These are phyloP conservation scores for Pollenia labialis DNA, from an alignment of 2,888 invertebrate species.

Conservation along the genomic window DNA sequence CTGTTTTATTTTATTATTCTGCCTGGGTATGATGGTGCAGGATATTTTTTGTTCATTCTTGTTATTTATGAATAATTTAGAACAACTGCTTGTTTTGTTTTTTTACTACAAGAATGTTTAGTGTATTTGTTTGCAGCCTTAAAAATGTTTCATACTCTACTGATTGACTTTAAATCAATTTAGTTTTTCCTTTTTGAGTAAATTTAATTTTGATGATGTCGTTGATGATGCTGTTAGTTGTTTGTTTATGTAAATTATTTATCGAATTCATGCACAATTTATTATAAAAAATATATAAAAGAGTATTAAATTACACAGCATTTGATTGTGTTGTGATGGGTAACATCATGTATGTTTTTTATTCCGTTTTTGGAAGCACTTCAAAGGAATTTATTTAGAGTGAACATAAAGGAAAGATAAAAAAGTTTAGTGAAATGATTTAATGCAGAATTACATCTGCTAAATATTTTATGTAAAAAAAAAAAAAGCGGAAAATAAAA, in stretches of 20 bases:
- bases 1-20: slow-evolving; percentile 26
- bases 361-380: neutral
- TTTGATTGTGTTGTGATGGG: neutral
- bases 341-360: too few species aligned
- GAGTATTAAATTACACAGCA: neutral
- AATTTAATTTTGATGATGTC: neutral
- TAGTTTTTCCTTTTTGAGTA: slow-evolving; percentile 2
- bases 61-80: slow-evolving; percentile 16
- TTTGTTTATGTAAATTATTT: neutral
- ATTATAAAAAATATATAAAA: neutral
- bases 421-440: neutral
- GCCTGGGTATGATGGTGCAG: slow-evolving; percentile 8
- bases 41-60: neutral
- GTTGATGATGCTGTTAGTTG: too few species aligned
- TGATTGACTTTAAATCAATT: slow-evolving; percentile 20
- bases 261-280: neutral
- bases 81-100: slow-evolving; percentile 9
- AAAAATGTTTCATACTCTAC: neutral
- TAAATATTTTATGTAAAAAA: too few species aligned
- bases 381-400: neutral
- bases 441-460: too few species aligned
- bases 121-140: neutral
- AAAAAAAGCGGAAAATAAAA: too few species aligned
- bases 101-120: neutral
- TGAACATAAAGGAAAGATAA: neutral